Percentiles rank a stretch among this genome's conserved stretches.
phyloP scores from a whole-genome alignment of 2,888 invertebrate genomes.

The Apamea epomidion region DNA sequence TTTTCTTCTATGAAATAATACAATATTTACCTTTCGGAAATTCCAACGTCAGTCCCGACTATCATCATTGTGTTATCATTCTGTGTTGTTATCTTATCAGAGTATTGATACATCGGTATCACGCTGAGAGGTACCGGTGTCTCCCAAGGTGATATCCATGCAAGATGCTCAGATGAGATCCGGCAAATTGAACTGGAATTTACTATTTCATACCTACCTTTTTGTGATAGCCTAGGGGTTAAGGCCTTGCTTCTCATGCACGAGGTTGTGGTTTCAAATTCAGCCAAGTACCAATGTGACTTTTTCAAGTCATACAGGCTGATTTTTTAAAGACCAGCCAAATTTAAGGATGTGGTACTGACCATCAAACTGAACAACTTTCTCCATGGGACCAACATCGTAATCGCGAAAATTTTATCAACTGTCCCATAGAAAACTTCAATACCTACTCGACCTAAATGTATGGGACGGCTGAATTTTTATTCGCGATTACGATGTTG shows the following conservation, averaged over 20 bases:
- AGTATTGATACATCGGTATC: constrained; percentile 32
- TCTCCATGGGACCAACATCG: too few species aligned
- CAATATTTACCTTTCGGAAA: constrained; percentile 10
- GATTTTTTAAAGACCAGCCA: too few species aligned
- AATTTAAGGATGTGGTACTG: too few species aligned
- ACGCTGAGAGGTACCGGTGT: constrained; percentile 31
- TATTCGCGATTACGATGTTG: too few species aligned
- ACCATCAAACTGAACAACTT: too few species aligned
- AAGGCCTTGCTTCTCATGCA: not conserved
- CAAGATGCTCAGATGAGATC: constrained; percentile 5
- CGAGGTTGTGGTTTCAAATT: not conserved
- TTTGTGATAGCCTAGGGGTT: not conserved
- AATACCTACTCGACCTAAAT: too few species aligned
- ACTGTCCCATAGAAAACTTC: too few species aligned
- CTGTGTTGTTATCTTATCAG: constrained; percentile 47
- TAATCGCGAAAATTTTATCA: too few species aligned
- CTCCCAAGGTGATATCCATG: constrained; percentile 38
- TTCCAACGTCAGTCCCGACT: constrained; percentile 9
- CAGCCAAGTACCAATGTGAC: not conserved
- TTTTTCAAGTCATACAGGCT: too few species aligned
- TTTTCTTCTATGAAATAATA: not conserved
- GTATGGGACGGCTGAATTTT: too few species aligned
- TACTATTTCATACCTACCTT: not conserved
- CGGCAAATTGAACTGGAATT: not conserved
- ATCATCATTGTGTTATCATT: constrained; percentile 21